Evolutionary conservation across 2,113 vertebrate species (phyloP).

Genomic region (Vidua chalybeata): DNA sequence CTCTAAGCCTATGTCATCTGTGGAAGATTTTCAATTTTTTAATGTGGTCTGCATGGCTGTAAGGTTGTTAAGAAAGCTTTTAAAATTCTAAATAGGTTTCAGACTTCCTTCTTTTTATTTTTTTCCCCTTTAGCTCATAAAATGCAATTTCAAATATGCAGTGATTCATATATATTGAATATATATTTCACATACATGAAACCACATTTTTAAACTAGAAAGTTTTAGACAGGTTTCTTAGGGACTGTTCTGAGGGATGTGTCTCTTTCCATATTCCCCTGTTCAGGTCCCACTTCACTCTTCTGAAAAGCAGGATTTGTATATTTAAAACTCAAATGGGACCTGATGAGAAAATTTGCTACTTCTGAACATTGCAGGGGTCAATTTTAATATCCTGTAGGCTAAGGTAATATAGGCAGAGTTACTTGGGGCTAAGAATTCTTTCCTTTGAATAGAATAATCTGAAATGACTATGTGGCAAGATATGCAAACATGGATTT

Average conservation of each 20-base stretch:
- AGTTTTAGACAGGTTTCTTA: conserved; percentile 1
- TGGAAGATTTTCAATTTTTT: conserved; percentile 58
- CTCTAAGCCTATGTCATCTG: conserved; percentile 30
- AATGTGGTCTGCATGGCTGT: conserved; percentile 44
- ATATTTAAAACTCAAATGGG: conserved; percentile 64
- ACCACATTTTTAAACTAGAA: neutral
- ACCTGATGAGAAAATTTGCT: conserved; percentile 45
- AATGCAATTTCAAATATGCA: neutral
- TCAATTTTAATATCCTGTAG: conserved; percentile 56
- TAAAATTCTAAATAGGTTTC: conserved; percentile 63
- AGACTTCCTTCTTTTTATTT: conserved; percentile 50
- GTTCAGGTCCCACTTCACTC: conserved; percentile 9
- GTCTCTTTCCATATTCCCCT: neutral
- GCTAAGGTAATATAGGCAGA: conserved; percentile 7
- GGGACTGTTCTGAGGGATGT: neutral
- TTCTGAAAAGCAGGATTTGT: conserved; percentile 28
- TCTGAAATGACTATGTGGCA: conserved; percentile 29
- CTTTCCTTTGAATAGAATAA: conserved; percentile 53
- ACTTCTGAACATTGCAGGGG: conserved; percentile 56
- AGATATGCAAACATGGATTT: conserved; percentile 55
- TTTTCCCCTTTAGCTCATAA: conserved; percentile 34
- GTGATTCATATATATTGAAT: neutral
- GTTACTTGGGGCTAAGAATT: conserved; percentile 48
- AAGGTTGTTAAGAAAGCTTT: conserved; percentile 60
- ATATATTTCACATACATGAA: neutral